Evolutionary conservation across 2,797 vertebrate species (phyloP), one percentile per base, ranked within the genome.

Genomic region (Dermochelys coriacea): DNA sequence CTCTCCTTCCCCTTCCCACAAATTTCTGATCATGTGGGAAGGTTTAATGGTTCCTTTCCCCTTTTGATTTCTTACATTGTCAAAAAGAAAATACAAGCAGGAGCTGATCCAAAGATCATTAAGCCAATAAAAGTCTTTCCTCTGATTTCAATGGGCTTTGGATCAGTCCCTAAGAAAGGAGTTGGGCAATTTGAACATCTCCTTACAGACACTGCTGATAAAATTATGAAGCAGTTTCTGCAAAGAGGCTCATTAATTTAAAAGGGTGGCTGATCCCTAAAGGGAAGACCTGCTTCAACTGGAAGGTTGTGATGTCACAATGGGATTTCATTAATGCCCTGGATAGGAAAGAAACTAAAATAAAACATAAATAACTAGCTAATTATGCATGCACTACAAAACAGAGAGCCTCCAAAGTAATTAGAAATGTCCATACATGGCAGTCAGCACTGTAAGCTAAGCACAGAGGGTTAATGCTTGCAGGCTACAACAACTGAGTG

Each of bases 301-400:
- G 77, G 84, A 95, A 93, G 90, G 91, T 87, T 93, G 82, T 95
- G 92, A 96, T 96, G 94, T 96, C 95, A 95, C 87, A 80, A 86
- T 71, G 37, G 95, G 93, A 97, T 91, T 96, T 96, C 96, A 95
- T 95, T 97, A 97, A 86, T 29, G 64, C 93, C 84, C 83, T 3
- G 0, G 64, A 92, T 90, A 80, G 83, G 81, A 96, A 95, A 94
- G 85, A 90, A 86, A 94, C 90, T 95, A 85, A 94, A 97, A 95
- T 77, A 90, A 95, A 96, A 97, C 85, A 88, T 96, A 97, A 98
- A 96, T 97, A 97, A 96, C 94, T 96, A 80, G 52, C 86, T 95
- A 96, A 95, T 97, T 97, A 96, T 89, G 83, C 92, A 91, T 92
- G 86, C 91, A 50, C 86, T 94, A 96, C 96, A 96, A 95, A 96